phyloP scores from a whole-genome alignment of 2,888 invertebrate genomes.

The Biston betularia region DNA sequence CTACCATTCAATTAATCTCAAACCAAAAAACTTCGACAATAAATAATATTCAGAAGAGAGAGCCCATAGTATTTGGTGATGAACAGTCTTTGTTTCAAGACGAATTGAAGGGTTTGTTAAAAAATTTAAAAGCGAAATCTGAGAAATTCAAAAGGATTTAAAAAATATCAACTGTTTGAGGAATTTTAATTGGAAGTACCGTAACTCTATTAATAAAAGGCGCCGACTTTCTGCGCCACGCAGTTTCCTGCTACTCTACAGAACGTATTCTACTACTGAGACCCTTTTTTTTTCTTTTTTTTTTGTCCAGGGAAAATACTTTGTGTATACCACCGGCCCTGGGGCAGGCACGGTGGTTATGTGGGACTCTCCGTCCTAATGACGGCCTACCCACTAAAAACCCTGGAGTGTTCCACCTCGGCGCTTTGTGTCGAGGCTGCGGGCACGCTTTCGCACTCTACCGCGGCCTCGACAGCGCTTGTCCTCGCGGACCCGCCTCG shows the following conservation, averaged over 20 bases:
- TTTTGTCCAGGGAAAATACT: too few relatives aligned
- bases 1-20: conserved; percentile 72
- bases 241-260: not conserved
- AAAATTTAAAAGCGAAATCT: conserved; percentile 25
- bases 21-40: conserved; percentile 64
- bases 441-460: too few relatives aligned
- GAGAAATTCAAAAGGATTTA: not conserved
- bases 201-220: not conserved
- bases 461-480: too few relatives aligned
- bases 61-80: conserved; percentile 52
- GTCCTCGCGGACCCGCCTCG: too few relatives aligned
- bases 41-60: conserved; percentile 70
- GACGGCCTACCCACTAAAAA: too few relatives aligned
- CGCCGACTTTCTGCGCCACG: not conserved
- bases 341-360: too few relatives aligned
- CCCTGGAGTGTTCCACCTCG: too few relatives aligned
- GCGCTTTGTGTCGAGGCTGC: too few relatives aligned
- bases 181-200: conserved; percentile 1
- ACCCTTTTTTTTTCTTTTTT: too few relatives aligned
- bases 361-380: too few relatives aligned
- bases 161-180: not conserved
- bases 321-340: too few relatives aligned
- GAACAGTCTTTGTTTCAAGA: conserved; percentile 68
- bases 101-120: conserved; percentile 56
- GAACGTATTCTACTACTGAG: not conserved